These are phyloP conservation scores for Bunonema sp. DNA, from an alignment of 2,888 invertebrate species.

Conservation along the genomic window DNA sequence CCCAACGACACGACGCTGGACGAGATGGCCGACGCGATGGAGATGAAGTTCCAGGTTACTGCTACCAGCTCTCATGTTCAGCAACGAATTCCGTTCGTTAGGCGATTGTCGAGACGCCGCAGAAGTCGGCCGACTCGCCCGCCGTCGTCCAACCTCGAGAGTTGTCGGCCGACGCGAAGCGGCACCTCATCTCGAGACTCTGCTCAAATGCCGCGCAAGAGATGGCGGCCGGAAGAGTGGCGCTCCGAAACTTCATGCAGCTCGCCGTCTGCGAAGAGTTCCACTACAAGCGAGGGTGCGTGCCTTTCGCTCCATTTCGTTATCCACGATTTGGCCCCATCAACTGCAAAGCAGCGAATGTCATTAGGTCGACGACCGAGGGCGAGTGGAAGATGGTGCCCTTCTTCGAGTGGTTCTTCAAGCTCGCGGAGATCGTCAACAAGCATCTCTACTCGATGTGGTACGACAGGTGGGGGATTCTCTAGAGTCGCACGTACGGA, in stretches of 20 bases:
- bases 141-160: constrained; percentile 30
- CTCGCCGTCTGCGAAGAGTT: constrained; percentile 38
- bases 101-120: constrained; percentile 39
- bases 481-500: too few species aligned
- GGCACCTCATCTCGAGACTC: constrained; percentile 27
- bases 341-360: too few species aligned
- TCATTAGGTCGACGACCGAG: constrained; percentile 18
- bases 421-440: constrained; percentile 39
- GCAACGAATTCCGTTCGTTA: constrained; percentile 2
- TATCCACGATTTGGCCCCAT: too few species aligned
- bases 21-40: constrained; percentile 38
- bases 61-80: background rate
- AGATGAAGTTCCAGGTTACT: constrained; percentile 40
- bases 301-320: too few species aligned
- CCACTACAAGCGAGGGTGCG: constrained; percentile 21
- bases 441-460: constrained; percentile 40
- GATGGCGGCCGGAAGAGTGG: constrained; percentile 23
- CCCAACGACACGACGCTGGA: constrained; percentile 24
- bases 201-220: constrained; percentile 34
- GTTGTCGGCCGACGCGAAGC: constrained; percentile 16
- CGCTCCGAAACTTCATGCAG: constrained; percentile 32
- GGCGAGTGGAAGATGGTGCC: constrained; percentile 43
- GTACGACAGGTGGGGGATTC: constrained; percentile 32
- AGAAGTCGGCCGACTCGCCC: constrained; percentile 37
- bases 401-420: constrained; percentile 35